Conservation (phyloP, 2,113 vertebrate genomes). For the Rallus limicola region DNA sequence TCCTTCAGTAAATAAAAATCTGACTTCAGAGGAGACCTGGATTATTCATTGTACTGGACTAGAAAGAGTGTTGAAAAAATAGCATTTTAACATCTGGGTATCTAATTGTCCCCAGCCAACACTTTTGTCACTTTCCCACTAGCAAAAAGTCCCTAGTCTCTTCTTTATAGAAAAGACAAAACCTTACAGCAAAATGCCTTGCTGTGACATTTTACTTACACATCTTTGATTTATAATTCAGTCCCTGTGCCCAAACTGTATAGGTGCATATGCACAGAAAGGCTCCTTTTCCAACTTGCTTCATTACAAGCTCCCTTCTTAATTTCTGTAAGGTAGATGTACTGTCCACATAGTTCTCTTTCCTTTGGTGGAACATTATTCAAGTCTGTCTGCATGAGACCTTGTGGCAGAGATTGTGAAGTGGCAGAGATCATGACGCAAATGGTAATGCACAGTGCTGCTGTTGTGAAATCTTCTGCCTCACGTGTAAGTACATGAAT, state of each 20-base stretch:
- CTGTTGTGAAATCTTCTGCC: not conserved
- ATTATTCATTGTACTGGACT: not conserved
- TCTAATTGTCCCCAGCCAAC: not conserved
- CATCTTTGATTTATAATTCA: not conserved
- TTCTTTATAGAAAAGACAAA: not conserved
- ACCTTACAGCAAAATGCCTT: not conserved
- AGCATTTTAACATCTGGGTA: not conserved
- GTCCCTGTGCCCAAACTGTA: not conserved
- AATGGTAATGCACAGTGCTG: not conserved
- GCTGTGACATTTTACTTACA: not conserved
- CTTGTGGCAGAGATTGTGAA: not conserved
- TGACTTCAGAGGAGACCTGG: not conserved
- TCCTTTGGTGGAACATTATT: not conserved
- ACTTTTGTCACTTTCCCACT: not conserved
- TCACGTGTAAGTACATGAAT: not conserved
- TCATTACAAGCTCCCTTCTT: not conserved
- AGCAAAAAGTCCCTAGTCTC: not conserved
- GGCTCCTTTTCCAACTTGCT: not conserved
- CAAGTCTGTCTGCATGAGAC: not conserved
- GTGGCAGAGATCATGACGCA: not conserved
- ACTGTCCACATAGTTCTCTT: not conserved
- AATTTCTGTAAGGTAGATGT: not conserved
- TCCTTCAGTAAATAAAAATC: not conserved
- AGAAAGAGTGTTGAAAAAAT: not conserved
- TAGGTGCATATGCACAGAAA: not conserved